Conservation (phyloP, 1,140 invertebrate genomes). For the Drosophila bifasciata region DNA sequence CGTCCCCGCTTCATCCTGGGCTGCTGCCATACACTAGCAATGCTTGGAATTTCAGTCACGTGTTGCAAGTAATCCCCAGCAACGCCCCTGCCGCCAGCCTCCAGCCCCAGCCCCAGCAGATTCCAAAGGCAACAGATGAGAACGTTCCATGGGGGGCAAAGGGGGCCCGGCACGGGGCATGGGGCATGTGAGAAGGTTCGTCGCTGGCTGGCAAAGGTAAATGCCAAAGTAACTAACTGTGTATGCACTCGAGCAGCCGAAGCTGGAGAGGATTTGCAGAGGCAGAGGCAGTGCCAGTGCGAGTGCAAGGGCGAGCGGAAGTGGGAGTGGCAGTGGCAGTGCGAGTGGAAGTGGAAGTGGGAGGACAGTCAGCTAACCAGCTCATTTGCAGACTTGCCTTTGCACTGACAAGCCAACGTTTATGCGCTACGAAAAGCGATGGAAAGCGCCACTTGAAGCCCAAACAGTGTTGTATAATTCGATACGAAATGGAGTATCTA, state of each 20-base stretch:
- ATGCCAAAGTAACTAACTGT: slow-evolving; percentile 72
- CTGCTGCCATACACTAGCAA: not conserved
- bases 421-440: slow-evolving; percentile 12
- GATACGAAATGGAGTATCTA: no score
- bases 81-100: not conserved
- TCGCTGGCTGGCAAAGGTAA: slow-evolving; percentile 56
- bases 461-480: no score
- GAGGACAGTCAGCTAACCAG: slow-evolving; percentile 45
- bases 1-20: not conserved
- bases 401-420: not conserved
- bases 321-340: not conserved
- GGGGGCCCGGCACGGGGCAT: slow-evolving; percentile 11
- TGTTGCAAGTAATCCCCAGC: slow-evolving; percentile 72
- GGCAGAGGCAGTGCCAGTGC: not conserved
- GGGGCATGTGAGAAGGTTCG: slow-evolving; percentile 38
- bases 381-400: slow-evolving; percentile 52
- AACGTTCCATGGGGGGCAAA: slow-evolving; percentile 17
- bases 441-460: no score
- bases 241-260: slow-evolving; percentile 37
- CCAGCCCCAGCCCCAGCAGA: slow-evolving; percentile 9
- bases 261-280: slow-evolving; percentile 4
- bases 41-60: slow-evolving; percentile 74
- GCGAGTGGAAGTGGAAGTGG: not conserved
- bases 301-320: not conserved
- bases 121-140: slow-evolving; percentile 69